Conservation (phyloP, 2,888 invertebrate species). For the Uropetala carovei region DNA sequence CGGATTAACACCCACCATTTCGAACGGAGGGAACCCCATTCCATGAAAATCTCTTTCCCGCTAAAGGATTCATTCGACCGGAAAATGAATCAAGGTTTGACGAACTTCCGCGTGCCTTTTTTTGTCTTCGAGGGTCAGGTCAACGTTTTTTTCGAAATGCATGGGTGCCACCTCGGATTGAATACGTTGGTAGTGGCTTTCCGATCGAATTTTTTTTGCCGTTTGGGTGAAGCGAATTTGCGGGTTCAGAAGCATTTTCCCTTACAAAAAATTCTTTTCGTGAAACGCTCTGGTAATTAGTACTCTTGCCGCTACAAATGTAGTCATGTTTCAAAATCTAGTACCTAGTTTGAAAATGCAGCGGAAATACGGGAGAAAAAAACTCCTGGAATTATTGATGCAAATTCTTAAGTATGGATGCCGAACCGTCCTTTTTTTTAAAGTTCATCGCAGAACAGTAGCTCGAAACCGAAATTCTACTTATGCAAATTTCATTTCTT, state of each 20-base stretch:
- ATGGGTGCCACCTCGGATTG: too few species aligned
- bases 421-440: too few species aligned
- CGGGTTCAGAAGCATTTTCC: background rate
- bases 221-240: too few species aligned
- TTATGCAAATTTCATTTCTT: too few species aligned
- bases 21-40: background rate
- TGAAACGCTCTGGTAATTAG: background rate
- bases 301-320: background rate
- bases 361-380: too few species aligned
- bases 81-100: slow-evolving; percentile 6
- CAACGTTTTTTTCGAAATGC: background rate
- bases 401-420: too few species aligned
- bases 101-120: background rate
- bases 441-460: too few species aligned
- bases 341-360: too few species aligned
- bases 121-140: background rate
- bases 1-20: background rate
- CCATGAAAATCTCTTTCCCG: background rate
- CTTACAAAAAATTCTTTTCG: background rate
- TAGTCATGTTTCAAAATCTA: too few species aligned
- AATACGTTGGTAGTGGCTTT: too few species aligned
- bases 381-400: too few species aligned
- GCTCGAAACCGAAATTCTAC: too few species aligned
- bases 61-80: background rate
- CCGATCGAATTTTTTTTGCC: background rate